phyloP scores from a whole-genome alignment of 2,113 vertebrate species.

The Gymnobelideus leadbeateri region DNA sequence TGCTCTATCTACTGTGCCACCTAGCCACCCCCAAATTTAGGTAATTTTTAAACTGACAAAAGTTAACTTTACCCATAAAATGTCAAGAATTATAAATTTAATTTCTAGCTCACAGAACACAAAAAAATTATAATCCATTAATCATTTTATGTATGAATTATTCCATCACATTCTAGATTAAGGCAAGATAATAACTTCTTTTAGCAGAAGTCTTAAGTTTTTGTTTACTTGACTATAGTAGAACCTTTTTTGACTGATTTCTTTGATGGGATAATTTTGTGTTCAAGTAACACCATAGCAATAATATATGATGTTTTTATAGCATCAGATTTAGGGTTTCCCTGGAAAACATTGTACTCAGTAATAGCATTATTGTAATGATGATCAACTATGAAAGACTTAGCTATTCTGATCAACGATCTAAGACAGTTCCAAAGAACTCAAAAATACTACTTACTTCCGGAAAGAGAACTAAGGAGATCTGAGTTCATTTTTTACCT shows the following conservation, averaged over 20 bases:
- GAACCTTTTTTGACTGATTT: background rate
- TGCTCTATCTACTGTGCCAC: no score
- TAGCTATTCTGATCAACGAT: background rate
- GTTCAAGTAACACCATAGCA: background rate
- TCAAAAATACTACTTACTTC: background rate
- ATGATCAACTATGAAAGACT: background rate
- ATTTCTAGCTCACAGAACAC: constrained; percentile 23
- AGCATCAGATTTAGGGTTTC: background rate
- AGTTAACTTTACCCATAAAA: background rate
- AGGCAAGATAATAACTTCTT: background rate
- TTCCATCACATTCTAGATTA: background rate
- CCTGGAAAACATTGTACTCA: background rate
- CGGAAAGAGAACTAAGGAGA: background rate
- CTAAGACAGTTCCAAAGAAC: background rate
- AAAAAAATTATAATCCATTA: background rate
- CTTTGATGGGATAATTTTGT: background rate
- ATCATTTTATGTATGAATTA: background rate
- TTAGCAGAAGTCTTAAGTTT: background rate
- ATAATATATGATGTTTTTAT: background rate
- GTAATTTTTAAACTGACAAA: constrained; percentile 47
- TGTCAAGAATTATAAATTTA: background rate
- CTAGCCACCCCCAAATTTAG: background rate
- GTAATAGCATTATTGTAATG: background rate
- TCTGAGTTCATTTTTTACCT: background rate
- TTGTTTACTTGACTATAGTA: background rate